These are phyloP conservation scores for Potorous gilbertii DNA, from an alignment of 2,797 vertebrate species.

Conservation along the genomic window DNA sequence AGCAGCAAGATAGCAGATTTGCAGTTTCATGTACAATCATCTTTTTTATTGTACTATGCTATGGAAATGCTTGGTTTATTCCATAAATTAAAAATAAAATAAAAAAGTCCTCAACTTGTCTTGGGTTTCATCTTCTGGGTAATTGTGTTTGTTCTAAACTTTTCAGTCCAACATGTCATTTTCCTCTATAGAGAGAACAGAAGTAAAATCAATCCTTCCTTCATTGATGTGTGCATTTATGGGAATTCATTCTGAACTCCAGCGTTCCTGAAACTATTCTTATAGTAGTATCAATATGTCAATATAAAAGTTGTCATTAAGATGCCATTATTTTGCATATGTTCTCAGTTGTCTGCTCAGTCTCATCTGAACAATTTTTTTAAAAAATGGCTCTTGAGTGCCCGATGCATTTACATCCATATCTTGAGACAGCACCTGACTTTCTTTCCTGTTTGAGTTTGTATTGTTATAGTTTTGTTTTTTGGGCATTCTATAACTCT, in stretches of 20 bases:
- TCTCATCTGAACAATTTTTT: neutral
- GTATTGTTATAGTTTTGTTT: neutral
- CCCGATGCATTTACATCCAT: neutral
- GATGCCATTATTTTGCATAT: neutral
- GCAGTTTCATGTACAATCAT: too few species aligned
- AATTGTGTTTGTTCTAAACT: neutral
- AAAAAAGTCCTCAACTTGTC: neutral
- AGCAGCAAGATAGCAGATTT: too few species aligned
- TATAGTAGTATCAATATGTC: neutral
- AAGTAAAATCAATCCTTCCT: neutral
- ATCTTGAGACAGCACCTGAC: neutral
- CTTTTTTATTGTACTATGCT: too few species aligned
- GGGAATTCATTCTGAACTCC: neutral
- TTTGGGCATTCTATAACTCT: neutral
- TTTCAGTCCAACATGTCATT: neutral
- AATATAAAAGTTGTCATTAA: neutral
- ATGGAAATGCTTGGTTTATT: too few species aligned
- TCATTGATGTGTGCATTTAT: neutral
- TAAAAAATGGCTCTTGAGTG: neutral
- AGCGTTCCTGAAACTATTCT: neutral
- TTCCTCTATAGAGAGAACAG: neutral
- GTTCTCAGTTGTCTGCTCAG: neutral
- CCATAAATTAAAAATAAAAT: too few species aligned
- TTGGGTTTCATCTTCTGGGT: neutral
- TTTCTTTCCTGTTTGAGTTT: neutral